A percentile compares a stretch with the other conserved stretches of the same genome.
These are phyloP conservation scores for Sternotherus odoratus DNA, from an alignment of 2,797 vertebrate genomes.

Conservation along the genomic window DNA sequence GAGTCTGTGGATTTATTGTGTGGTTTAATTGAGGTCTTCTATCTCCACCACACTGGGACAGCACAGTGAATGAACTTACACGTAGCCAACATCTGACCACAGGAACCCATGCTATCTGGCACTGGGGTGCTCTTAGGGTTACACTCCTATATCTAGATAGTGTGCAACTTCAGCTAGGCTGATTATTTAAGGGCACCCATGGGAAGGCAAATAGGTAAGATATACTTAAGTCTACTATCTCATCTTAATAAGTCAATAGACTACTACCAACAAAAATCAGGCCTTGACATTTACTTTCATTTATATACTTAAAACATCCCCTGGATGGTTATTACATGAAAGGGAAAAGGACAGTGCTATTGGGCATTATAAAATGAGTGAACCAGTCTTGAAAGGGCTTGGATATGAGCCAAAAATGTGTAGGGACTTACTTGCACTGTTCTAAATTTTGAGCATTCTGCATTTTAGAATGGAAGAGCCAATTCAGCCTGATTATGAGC, in stretches of 20 bases:
- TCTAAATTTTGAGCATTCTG: neutral
- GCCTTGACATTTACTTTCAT: neutral
- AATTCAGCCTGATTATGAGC: neutral
- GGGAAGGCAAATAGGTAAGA: neutral
- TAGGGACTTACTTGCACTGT: neutral
- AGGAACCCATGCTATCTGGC: neutral
- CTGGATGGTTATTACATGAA: neutral
- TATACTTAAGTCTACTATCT: neutral
- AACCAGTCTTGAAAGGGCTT: neutral
- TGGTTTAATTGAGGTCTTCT: too few relatives aligned
- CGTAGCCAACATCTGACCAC: too few relatives aligned
- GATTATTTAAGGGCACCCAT: neutral
- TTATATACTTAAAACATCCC: neutral
- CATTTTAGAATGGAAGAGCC: neutral
- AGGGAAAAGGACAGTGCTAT: neutral
- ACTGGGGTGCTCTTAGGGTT: neutral
- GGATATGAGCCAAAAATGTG: neutral
- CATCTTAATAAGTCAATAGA: neutral
- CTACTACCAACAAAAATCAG: neutral
- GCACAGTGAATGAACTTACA: too few relatives aligned
- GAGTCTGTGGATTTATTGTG: too few relatives aligned
- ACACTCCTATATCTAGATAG: fast-evolving
- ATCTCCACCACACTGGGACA: too few relatives aligned
- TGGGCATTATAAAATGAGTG: neutral
- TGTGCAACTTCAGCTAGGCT: neutral